A percentile compares a stretch with the other conserved stretches of the same genome.
These are phyloP conservation scores for Drosophila jambulina DNA, from an alignment of 1,140 invertebrate species.

Conservation along the genomic window DNA sequence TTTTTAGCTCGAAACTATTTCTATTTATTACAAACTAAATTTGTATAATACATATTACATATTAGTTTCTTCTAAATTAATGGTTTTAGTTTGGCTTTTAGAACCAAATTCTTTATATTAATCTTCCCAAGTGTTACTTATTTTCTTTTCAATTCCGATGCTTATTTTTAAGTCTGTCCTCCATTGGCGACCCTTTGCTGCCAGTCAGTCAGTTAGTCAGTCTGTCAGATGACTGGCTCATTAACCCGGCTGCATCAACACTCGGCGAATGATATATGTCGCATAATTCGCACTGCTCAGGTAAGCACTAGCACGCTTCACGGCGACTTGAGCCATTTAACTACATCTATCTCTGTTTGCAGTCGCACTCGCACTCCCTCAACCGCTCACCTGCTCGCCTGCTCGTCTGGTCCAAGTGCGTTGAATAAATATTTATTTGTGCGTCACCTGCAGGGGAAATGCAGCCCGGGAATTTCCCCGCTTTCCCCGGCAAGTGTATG, in stretches of 20 bases:
- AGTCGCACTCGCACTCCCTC: slow-evolving; percentile 14
- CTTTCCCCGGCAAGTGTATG: slow-evolving; percentile 28
- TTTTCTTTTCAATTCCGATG: neutral
- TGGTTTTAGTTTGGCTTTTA: neutral
- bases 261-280: slow-evolving; percentile 41
- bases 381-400: slow-evolving; percentile 26
- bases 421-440: slow-evolving; percentile 75
- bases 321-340: slow-evolving; percentile 75
- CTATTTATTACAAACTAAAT: too few species aligned
- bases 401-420: slow-evolving; percentile 53
- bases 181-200: slow-evolving; percentile 10
- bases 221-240: slow-evolving; percentile 45
- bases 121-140: too few species aligned
- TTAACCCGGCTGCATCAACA: slow-evolving; percentile 70
- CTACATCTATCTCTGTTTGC: slow-evolving; percentile 61
- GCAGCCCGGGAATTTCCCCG: slow-evolving; percentile 1
- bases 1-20: too few species aligned
- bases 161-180: slow-evolving; percentile 7
- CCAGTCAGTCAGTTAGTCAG: slow-evolving; percentile 15
- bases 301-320: slow-evolving; percentile 52
- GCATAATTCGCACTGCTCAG: slow-evolving; percentile 47
- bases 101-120: neutral
- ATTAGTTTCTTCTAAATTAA: too few species aligned
- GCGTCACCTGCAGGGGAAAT: slow-evolving; percentile 25
- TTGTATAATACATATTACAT: too few species aligned